These are phyloP conservation scores for Kuschelorhynchus macadamiae DNA, from an alignment of 2,888 invertebrate genomes.

Conservation along the genomic window DNA sequence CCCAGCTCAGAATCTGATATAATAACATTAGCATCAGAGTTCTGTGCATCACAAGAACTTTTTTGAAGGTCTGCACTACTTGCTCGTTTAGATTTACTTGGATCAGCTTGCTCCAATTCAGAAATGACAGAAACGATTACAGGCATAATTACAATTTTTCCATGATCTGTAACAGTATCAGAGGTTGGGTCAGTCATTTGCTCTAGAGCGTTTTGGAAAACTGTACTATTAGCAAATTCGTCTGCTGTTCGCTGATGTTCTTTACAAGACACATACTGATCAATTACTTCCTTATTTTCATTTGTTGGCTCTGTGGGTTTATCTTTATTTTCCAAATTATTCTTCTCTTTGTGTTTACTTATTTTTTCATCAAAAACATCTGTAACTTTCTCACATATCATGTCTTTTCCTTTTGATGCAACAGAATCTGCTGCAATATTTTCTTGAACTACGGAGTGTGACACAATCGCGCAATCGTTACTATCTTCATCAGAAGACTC, in stretches of 20 bases:
- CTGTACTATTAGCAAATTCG: no score
- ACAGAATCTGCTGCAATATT: no score
- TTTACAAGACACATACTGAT: no score
- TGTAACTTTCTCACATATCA: background rate
- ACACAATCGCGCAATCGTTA: constrained; percentile 13
- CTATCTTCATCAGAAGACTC: constrained; percentile 18
- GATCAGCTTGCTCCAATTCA: background rate
- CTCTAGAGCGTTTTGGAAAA: background rate
- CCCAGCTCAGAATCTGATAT: background rate
- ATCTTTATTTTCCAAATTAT: background rate
- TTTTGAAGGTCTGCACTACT: background rate
- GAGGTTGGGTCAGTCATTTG: background rate
- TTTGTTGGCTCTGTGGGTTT: background rate
- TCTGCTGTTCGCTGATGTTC: no score
- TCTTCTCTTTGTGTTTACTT: background rate
- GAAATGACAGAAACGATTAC: no score
- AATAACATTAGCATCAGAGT: background rate
- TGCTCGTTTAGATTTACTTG: background rate
- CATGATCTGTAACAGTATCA: background rate
- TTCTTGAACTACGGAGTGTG: background rate
- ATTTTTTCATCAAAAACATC: background rate
- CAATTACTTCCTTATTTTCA: no score
- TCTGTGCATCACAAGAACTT: background rate
- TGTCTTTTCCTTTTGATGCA: background rate
- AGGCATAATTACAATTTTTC: background rate